These are phyloP conservation scores for Lepidurus apus DNA, from an alignment of 1,140 invertebrate genomes.

Conservation along the genomic window DNA sequence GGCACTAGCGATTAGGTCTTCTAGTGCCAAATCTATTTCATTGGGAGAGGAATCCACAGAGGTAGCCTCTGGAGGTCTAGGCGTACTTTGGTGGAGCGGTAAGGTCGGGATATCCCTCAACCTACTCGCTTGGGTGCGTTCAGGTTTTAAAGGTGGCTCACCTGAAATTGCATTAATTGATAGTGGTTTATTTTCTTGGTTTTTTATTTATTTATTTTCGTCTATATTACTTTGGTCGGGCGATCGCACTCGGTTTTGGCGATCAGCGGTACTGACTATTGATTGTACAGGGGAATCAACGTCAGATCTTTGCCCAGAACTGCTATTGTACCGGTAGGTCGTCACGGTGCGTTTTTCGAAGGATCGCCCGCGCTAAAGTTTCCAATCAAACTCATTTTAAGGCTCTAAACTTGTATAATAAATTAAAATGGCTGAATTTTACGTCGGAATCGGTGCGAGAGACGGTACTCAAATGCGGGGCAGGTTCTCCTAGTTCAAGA, in stretches of 20 bases:
- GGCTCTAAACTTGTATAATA: no score
- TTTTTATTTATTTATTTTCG: background rate
- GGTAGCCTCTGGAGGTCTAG: background rate
- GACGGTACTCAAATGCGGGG: background rate
- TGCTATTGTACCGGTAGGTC: constrained; percentile 24
- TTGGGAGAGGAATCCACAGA: constrained; percentile 7
- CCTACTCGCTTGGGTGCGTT: constrained; percentile 26
- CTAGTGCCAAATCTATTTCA: constrained; percentile 22
- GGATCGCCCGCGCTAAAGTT: background rate
- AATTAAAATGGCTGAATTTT: background rate
- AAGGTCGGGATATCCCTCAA: background rate
- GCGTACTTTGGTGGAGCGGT: constrained; percentile 27
- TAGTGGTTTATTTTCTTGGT: background rate
- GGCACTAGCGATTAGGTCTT: constrained; percentile 25
- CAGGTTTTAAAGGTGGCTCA: constrained; percentile 26
- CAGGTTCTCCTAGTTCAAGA: background rate
- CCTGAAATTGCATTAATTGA: background rate
- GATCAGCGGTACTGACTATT: background rate
- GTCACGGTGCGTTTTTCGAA: constrained; percentile 27
- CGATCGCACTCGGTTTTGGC: background rate
- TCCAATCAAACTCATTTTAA: background rate
- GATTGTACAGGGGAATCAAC: constrained; percentile 18
- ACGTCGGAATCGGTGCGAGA: background rate
- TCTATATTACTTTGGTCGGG: no score
- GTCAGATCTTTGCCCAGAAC: constrained; percentile 24